Evolutionary conservation across 2,113 vertebrate species (phyloP).

Genomic region (Labeo catla): DNA sequence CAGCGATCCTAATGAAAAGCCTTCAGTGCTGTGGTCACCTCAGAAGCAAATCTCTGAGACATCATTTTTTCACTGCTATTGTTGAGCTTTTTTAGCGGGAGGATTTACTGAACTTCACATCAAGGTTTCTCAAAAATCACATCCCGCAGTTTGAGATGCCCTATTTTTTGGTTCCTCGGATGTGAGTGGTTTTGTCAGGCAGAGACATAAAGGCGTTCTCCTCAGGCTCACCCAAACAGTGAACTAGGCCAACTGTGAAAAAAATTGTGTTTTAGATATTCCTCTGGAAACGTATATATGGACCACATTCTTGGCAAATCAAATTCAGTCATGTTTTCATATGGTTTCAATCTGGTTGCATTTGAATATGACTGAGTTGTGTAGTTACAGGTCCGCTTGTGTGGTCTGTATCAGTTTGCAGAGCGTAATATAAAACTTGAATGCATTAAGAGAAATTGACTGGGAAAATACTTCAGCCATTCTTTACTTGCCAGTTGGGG

Average conservation of each 20-base stretch:
- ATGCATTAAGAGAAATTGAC: slow-evolving; percentile 12
- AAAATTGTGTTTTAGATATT: neutral
- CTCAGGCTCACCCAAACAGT: neutral
- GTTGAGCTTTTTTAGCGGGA: neutral
- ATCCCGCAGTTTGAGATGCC: slow-evolving; percentile 9
- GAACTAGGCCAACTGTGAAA: slow-evolving; percentile 33
- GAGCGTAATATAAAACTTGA: neutral
- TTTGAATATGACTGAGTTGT: slow-evolving; percentile 6
- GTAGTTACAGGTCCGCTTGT: slow-evolving; percentile 20
- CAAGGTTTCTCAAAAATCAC: slow-evolving; percentile 16
- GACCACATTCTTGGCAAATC: slow-evolving; percentile 36
- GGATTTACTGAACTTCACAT: neutral
- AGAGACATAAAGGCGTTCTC: slow-evolving; percentile 19
- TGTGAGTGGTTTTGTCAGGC: slow-evolving; percentile 21
- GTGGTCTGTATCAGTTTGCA: slow-evolving; percentile 43
- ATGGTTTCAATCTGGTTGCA: slow-evolving; percentile 27
- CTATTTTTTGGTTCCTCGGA: slow-evolving; percentile 34
- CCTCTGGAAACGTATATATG: slow-evolving; percentile 30
- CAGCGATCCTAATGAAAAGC: slow-evolving; percentile 40
- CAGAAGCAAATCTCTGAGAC: neutral
- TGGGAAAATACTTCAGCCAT: neutral
- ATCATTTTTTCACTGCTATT: slow-evolving; percentile 18
- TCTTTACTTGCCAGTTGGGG: slow-evolving; percentile 16
- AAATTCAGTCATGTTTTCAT: slow-evolving; percentile 41
- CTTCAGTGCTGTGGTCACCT: neutral